Conservation (phyloP, 2,113 vertebrate species). For the Lucifuga dentata region DNA sequence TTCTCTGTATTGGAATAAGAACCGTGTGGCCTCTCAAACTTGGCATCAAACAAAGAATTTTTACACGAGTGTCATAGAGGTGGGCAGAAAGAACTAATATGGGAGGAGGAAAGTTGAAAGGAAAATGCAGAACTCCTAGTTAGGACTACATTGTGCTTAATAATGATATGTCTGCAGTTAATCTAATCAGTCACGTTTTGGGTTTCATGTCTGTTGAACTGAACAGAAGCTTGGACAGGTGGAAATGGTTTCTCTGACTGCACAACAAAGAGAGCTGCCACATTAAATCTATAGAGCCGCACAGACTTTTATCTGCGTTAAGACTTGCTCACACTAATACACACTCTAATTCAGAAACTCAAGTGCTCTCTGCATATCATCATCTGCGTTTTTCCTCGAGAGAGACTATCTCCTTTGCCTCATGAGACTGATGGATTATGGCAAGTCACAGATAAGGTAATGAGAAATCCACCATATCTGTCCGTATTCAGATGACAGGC, state of each 20-base stretch:
- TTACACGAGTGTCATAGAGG: slow-evolving; percentile 34
- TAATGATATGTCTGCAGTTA: background rate
- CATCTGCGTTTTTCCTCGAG: slow-evolving; percentile 16
- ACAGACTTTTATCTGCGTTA: slow-evolving; percentile 8
- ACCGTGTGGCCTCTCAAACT: slow-evolving; percentile 45
- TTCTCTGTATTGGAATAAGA: slow-evolving; percentile 44
- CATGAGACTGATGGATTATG: slow-evolving; percentile 49
- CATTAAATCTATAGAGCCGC: background rate
- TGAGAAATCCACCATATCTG: slow-evolving; percentile 62
- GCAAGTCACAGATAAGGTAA: slow-evolving; percentile 62
- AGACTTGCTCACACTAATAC: background rate
- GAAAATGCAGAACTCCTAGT: background rate
- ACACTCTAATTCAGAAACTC: background rate
- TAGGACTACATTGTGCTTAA: background rate
- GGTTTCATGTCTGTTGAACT: background rate
- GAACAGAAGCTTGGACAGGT: background rate
- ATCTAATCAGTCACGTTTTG: background rate
- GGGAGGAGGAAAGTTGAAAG: background rate
- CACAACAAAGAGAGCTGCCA: background rate
- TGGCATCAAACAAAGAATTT: slow-evolving; percentile 34
- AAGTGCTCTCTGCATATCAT: slow-evolving; percentile 25
- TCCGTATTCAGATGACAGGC: slow-evolving; percentile 66
- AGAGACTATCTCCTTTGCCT: slow-evolving; percentile 11
- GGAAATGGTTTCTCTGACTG: background rate
- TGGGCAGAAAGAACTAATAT: background rate